A percentile compares a stretch with the other conserved stretches of the same genome.
phyloP scores from a whole-genome alignment of 2,888 invertebrate genomes.

The Ennomos quercinarius region DNA sequence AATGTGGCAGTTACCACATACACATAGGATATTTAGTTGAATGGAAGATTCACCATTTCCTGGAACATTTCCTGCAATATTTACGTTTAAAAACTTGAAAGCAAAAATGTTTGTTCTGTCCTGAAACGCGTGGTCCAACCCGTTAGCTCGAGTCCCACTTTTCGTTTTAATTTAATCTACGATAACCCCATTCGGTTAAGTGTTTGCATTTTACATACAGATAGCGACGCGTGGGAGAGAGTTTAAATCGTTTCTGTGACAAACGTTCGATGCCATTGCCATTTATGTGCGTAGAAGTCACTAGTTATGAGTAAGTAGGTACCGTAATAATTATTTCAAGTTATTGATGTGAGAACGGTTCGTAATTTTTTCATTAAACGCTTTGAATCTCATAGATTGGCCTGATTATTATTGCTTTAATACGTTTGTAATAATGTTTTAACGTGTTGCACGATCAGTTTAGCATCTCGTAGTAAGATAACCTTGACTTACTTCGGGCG shows the following conservation, averaged over 20 bases:
- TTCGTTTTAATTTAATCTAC: slow-evolving; percentile 28
- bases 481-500: slow-evolving; percentile 74
- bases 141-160: slow-evolving; percentile 24
- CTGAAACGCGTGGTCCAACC: slow-evolving; percentile 13
- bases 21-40: slow-evolving; percentile 30
- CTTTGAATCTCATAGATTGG: slow-evolving; percentile 25
- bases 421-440: slow-evolving; percentile 36
- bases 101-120: slow-evolving; percentile 11
- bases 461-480: slow-evolving; percentile 56
- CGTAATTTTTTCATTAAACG: slow-evolving; percentile 11
- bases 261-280: not conserved
- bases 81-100: slow-evolving; percentile 5
- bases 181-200: slow-evolving; percentile 34
- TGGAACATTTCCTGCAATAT: slow-evolving; percentile 1
- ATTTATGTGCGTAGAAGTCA: too few species aligned
- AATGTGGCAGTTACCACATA: slow-evolving; percentile 28
- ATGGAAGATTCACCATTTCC: slow-evolving; percentile 13
- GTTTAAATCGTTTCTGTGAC: slow-evolving; percentile 31
- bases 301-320: not conserved
- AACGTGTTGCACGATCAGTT: slow-evolving; percentile 71
- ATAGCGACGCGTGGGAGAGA: slow-evolving; percentile 36
- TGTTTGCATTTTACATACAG: slow-evolving; percentile 35
- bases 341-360: slow-evolving; percentile 24
- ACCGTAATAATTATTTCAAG: slow-evolving; percentile 10
- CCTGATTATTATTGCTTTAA: slow-evolving; percentile 32